Conservation (phyloP, 2,797 vertebrate species). For the Steatocranus sp. region DNA sequence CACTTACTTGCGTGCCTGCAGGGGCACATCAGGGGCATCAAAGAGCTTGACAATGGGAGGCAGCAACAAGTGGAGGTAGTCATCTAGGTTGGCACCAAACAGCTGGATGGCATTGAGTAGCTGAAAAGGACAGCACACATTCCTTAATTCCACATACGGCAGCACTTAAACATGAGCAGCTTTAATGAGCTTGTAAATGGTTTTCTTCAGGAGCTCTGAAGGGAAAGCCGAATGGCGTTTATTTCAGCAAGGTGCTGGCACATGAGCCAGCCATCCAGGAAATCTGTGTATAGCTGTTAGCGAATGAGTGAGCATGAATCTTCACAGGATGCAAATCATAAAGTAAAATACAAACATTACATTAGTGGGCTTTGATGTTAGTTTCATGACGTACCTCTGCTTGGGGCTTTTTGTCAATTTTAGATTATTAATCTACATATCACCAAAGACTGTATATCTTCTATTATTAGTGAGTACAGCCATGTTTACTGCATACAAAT, state of each 20-base stretch:
- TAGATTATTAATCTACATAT: not conserved
- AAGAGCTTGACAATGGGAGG: slow-evolving; percentile 98
- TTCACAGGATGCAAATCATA: not conserved
- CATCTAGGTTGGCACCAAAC: slow-evolving; percentile 96
- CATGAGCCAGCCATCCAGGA: not conserved
- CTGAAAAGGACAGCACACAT: slow-evolving; percentile 62
- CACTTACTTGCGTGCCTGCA: slow-evolving; percentile 90
- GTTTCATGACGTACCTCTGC: not conserved
- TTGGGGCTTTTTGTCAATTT: not conserved
- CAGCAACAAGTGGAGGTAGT: slow-evolving; percentile 94
- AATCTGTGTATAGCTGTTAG: not conserved
- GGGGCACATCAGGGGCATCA: slow-evolving; percentile 89
- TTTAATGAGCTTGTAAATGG: slow-evolving; percentile 13
- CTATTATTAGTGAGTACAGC: not conserved
- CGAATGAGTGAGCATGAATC: not conserved
- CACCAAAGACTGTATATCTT: not conserved
- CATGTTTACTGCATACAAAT: not conserved
- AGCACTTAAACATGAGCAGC: not conserved
- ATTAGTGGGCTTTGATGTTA: not conserved
- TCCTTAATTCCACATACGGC: not conserved
- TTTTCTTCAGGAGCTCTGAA: not conserved
- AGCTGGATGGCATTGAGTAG: slow-evolving; percentile 94
- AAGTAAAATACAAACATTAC: not conserved
- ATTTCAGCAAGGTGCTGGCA: not conserved
- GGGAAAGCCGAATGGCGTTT: not conserved